These are phyloP conservation scores for Drosophila heteroneura DNA, from an alignment of 2,888 invertebrate species.

Conservation along the genomic window DNA sequence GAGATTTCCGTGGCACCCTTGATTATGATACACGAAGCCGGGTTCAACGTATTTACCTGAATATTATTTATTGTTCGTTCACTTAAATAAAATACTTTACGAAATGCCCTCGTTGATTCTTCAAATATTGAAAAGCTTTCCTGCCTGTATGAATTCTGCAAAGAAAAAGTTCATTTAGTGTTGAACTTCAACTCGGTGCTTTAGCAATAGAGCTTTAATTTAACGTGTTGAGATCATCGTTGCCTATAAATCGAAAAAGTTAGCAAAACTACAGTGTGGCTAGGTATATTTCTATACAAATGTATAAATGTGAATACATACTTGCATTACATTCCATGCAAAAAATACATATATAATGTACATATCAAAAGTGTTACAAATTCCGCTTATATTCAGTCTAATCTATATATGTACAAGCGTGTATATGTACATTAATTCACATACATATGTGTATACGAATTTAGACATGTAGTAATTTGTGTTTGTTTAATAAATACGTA, in stretches of 20 bases:
- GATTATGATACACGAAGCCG: neutral
- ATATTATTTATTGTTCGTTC: neutral
- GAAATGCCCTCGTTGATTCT: slow-evolving; percentile 48
- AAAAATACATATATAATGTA: slow-evolving; percentile 2
- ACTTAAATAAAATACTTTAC: slow-evolving; percentile 32
- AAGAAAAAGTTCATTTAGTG: slow-evolving; percentile 67
- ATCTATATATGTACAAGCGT: slow-evolving; percentile 1
- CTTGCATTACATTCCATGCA: neutral
- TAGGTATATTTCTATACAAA: slow-evolving; percentile 24
- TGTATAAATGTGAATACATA: neutral
- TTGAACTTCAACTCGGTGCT: slow-evolving; percentile 66
- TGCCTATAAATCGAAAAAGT: slow-evolving; percentile 27
- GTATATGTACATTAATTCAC: neutral
- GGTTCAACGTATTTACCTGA: neutral
- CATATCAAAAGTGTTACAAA: neutral
- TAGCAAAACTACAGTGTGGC: slow-evolving; percentile 30
- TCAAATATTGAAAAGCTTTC: slow-evolving; percentile 48
- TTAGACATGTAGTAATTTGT: slow-evolving; percentile 8
- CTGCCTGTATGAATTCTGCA: slow-evolving; percentile 40
- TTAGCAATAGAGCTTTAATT: slow-evolving; percentile 61
- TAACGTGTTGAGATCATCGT: slow-evolving; percentile 67
- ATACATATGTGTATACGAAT: neutral
- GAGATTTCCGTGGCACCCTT: neutral
- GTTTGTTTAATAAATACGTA: slow-evolving; percentile 11
- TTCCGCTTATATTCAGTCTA: slow-evolving; percentile 2